Base-by-base conservation (phyloP, 1,140 invertebrate species). In the Sarcophaga peregrina region DNA sequence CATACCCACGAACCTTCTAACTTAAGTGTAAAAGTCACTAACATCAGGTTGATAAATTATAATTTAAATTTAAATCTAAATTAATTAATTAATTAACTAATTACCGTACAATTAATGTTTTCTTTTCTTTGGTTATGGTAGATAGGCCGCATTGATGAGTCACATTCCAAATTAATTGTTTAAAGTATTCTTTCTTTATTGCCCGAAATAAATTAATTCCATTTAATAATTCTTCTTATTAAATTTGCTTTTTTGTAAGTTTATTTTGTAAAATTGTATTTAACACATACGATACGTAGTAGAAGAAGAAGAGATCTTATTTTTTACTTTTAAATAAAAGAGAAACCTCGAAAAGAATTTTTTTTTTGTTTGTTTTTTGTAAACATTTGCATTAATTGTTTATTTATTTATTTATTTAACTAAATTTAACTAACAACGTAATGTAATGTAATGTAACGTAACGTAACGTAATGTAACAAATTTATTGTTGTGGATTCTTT, bases 311-410 rank as follows among this genome's bases (percentile, higher is more conserved):
- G 20, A 81, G 37, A 58, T 62, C 58, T 81, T 68, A 37, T 48
- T 58, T 17, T 62, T 62, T 62, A 25, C 47, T 80, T 81, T 81
- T 25, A 54, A 81, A 81, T 62, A 81, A 81, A 81, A 62, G n/a
- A 58, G 37, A 62, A 81, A 81, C 37, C 54, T 45, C 47, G 46
- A 81, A 81, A 80, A 20, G 20, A 80, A 25, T 3, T 54, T 81
- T 73, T 80, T 1, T 13, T 82, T 54, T 37, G n/a, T n/a, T n/a
- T n/a, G n/a, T n/a, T n/a, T n/a, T n/a, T n/a, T n/a, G n/a, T n/a
- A 17, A 37, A 37, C 25, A 37, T 37, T 37, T 37, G 37, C 8
- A 62, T 83, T 72, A 46, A 46, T 76, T 80, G 73, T 73, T 72
- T 37, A 15, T 37, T 78, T 82, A 75, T 76, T n/a, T 46, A n/a